A percentile compares a stretch with the other conserved stretches of the same genome.
Conservation (phyloP, 1,140 invertebrate genomes). For the Papilio helenus region DNA sequence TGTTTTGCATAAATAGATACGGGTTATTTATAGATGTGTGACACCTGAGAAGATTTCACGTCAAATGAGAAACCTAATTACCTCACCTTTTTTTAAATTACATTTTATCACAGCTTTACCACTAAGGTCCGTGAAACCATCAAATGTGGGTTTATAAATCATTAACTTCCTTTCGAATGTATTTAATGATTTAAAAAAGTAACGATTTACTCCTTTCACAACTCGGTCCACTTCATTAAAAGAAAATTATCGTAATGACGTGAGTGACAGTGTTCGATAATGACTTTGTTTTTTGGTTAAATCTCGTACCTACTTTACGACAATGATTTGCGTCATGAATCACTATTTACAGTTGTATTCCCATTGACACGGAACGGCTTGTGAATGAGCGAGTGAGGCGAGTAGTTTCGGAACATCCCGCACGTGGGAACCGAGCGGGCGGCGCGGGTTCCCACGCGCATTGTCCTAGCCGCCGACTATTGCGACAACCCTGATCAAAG, state of each 20-base stretch:
- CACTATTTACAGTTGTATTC: conserved; percentile 29
- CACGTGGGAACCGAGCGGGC: conserved; percentile 53
- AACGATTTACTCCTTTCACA: background rate
- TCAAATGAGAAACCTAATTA: background rate
- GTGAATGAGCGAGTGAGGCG: conserved; percentile 31
- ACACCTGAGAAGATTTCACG: background rate
- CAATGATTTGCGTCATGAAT: conserved; percentile 16
- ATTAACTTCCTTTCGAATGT: too few relatives aligned
- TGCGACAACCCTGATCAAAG: conserved; percentile 23
- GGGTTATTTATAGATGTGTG: background rate
- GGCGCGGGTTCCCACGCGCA: conserved; percentile 48
- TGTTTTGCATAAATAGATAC: background rate
- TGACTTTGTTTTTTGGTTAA: background rate
- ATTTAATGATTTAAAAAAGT: background rate
- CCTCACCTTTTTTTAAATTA: background rate
- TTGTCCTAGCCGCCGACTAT: conserved; percentile 47
- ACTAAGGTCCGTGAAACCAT: background rate
- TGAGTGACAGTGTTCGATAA: background rate
- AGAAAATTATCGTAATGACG: background rate
- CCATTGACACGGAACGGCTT: conserved; percentile 37
- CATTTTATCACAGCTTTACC: background rate
- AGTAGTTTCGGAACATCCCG: conserved; percentile 28
- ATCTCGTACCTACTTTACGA: background rate
- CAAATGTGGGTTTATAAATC: background rate
- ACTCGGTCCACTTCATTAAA: background rate